Base-by-base conservation (phyloP, 2,888 invertebrate genomes). In the Dryadula phaetusa region DNA sequence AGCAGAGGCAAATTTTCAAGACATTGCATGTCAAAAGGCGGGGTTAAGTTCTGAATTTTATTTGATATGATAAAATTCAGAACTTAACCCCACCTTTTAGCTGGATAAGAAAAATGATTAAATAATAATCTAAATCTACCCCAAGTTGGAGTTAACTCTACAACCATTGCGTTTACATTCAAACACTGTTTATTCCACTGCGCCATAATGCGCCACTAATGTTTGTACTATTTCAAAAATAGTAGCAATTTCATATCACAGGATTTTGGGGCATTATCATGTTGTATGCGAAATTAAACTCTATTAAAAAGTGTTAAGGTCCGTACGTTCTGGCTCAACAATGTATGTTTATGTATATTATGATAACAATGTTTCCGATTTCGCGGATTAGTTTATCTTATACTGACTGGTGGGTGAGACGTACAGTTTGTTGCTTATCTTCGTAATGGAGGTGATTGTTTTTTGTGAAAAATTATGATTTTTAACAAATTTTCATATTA, bases 371-470 rank as follows among this genome's bases (percentile, higher is more conserved):
- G 32, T 10, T 61, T 53, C 53, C 25, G 44, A 66, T 53, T 66
- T 63, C 61, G 61, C 70, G 70, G 60, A 70, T 70, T 64, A 70
- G 70, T 68, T 69, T 70, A 69, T 53, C 54, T 52, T 61, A 40
- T 37, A 58, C 64, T 56, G 40, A 64, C 16, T 42, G 54, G 10
- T 34, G 58, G 44, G 56, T 64, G 53, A 56, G 25, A 58, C 49
- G 60, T 70, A 52, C 28, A 34, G 64, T 20, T 70, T 18, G 61
- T 10, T 54, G 18, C 49, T 60, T 60, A 20, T 58, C 56, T 40
- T 40, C 10, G 47, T 10, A 32, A 70, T 70, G 72, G 64, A 70
- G 70, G 70, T 72, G 46, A 49, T 60, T 60, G 47, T 52, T 28
- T 60, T n/a, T 40, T 40, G 56, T 56, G 40, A 16, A 52, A 40